Base-by-base conservation (phyloP, 1,140 invertebrate species). In the Lysiphlebus fabarum region DNA sequence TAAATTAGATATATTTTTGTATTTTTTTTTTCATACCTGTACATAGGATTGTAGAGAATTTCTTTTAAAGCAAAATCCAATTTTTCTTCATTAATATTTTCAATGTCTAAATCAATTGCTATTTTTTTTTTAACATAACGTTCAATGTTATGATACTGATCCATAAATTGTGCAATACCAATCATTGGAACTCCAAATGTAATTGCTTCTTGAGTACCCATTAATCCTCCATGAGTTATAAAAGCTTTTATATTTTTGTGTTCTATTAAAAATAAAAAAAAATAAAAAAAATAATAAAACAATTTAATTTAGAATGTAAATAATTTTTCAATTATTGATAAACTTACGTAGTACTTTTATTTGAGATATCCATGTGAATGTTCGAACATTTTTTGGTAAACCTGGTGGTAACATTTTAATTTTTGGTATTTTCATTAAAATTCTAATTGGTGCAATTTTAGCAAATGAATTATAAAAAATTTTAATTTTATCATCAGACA, bases 211-310 rank as follows among this genome's bases (percentile, higher is more conserved):
- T 72, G 74, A n/a, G 72, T 65, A 12, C 81, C 76, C 38, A 79
- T 68, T 14, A 76, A 65, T 2, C 82, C 82, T 47, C 81, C 80
- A 54, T 83, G 82, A 8, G 74, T 75, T 17, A 83, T 69, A 61
- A 83, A 83, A 14, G 75, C 63, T 65, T 66, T 64, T 12, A 75
- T 58, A 42, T 78, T 75, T 11, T 69, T 65, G 62, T 83, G 79
- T n/a, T 66, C 78, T 78, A 60, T 26, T 26, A 59, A 71, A 63
- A 61, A n/a, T 3, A 50, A 48, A 37, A 36, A 0, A 26, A 26
- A 26, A 26, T 4, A 34, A 26, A n/a, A n/a, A n/a, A n/a, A n/a
- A n/a, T n/a, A n/a, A n/a, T n/a, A n/a, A n/a, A n/a, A n/a, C n/a
- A n/a, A n/a, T n/a, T 26, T 26, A 1, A 51, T 49, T 33, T 8